Base-by-base conservation (phyloP, 2,797 vertebrate species). In the Florisuga fusca region DNA sequence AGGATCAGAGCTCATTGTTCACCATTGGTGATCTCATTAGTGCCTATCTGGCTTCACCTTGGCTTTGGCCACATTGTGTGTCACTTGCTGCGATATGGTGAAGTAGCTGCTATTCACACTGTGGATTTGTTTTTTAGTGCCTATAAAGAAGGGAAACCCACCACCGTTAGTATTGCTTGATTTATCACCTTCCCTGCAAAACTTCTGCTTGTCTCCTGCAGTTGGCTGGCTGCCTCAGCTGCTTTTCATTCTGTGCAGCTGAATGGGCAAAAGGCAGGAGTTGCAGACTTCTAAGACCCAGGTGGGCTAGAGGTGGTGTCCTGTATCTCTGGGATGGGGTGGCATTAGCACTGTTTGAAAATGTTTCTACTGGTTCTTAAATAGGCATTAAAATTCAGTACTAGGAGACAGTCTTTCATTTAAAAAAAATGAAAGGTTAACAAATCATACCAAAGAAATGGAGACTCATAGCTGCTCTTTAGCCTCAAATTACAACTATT, bases 61-160 rank as follows among this genome's bases (percentile, higher is more conserved):
- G 31, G 26, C 51, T 34, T 36, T 57, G 43, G 5, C 15, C 19
- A 9, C 10, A 2, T 3, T 45, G 12, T 17, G 2, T 27, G 20
- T 26, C 0, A 0, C 9, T 68, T 36, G 15, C 50, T 73, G 54
- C 9, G 25, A 2, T 34, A 64, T 43, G 31, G 18, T 48, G 10
- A 78, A 22, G 45, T 7, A 61, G 31, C 41, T 53, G 50, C 54
- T 68, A 5, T 45, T 83, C 12, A 33, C 16, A 5, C 10, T 0
- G 5, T 34, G 15, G 18, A 19, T 66, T 75, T 68, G 10, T 41
- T 79, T 61, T 17, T 53, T 86, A 61, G 27, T 74, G 16, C 31
- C 31, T 29, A 0, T 53, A 16, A 36, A 41, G 34, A 59, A 74
- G 34, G 19, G 15, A 63, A 53, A 19, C 18, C 26, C 17, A 34